A percentile compares a stretch with the other conserved stretches of the same genome.
Evolutionary conservation across 2,888 invertebrate species (phyloP).

Genomic region (Junonia oenone): DNA sequence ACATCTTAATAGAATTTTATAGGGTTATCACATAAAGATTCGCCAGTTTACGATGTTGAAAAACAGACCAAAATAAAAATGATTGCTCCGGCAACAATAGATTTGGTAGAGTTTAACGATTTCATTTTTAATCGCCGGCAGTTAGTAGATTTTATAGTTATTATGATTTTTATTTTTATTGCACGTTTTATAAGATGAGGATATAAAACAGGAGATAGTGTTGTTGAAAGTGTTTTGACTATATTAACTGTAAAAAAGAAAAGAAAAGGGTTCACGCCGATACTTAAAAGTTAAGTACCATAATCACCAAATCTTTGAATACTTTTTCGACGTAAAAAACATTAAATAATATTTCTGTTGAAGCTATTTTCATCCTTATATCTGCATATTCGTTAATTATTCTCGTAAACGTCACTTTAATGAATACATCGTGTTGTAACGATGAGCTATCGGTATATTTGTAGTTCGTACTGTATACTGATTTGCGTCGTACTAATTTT

Average conservation of each 20-base stretch:
- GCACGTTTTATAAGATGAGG: not conserved
- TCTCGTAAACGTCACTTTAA: not conserved
- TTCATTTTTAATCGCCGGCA: conserved; percentile 16
- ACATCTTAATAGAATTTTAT: conserved; percentile 23
- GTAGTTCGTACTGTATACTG: not conserved
- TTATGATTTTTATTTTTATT: not conserved
- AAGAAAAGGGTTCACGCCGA: not conserved
- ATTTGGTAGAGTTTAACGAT: conserved; percentile 21
- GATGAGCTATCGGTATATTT: not conserved
- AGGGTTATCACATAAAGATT: conserved; percentile 21
- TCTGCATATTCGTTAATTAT: not conserved
- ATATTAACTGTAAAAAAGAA: not conserved
- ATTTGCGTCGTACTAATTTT: not conserved
- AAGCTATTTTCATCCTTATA: not conserved
- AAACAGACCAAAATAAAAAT: conserved; percentile 12
- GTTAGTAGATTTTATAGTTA: not conserved
- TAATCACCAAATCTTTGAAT: not conserved
- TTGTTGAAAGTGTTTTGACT: not conserved
- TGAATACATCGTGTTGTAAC: not conserved
- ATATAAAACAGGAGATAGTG: not conserved
- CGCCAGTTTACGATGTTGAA: conserved; percentile 6
- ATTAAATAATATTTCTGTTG: not conserved
- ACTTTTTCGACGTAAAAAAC: not conserved
- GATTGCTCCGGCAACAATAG: conserved; percentile 22
- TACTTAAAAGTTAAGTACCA: not conserved